Evolutionary conservation across 1,140 invertebrate species (phyloP).

Genomic region (Oscheius sp.): DNA sequence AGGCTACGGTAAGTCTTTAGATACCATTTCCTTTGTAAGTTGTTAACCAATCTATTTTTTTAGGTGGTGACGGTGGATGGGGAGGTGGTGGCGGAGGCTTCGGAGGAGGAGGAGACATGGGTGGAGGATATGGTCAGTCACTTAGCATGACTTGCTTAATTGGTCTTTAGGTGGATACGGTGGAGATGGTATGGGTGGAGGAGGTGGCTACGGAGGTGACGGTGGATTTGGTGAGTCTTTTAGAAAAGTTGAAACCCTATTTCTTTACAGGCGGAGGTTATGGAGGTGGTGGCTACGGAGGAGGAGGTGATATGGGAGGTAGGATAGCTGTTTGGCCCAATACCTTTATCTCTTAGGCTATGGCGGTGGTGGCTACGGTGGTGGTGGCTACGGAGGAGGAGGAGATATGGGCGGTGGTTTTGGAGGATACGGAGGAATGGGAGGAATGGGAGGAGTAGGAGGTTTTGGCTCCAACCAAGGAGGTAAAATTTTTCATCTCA

Average conservation of each 20-base stretch:
- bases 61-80: not conserved
- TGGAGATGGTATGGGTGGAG: slow-evolving; percentile 40
- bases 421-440: slow-evolving; percentile 38
- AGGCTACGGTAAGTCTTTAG: slow-evolving; percentile 23
- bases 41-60: not conserved
- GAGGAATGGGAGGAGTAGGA: slow-evolving; percentile 27
- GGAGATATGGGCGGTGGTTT: slow-evolving; percentile 42
- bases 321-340: too few relatives aligned
- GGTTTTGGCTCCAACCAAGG: slow-evolving; percentile 34
- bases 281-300: slow-evolving; percentile 3
- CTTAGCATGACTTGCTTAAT: too few relatives aligned
- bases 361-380: slow-evolving; percentile 36
- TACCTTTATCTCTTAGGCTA: too few relatives aligned
- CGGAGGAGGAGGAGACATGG: slow-evolving; percentile 43
- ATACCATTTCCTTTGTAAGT: not conserved
- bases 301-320: slow-evolving; percentile 41
- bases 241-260: too few relatives aligned
- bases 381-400: slow-evolving; percentile 40
- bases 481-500: slow-evolving; percentile 10
- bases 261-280: too few relatives aligned
- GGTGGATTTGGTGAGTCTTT: slow-evolving; percentile 11
- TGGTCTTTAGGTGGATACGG: too few relatives aligned
- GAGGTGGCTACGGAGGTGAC: slow-evolving; percentile 28
- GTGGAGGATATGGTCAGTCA: slow-evolving; percentile 37
- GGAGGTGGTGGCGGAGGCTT: slow-evolving; percentile 30